Evolutionary conservation across 1,140 invertebrate species (phyloP).

Genomic region (Grapholita molesta): DNA sequence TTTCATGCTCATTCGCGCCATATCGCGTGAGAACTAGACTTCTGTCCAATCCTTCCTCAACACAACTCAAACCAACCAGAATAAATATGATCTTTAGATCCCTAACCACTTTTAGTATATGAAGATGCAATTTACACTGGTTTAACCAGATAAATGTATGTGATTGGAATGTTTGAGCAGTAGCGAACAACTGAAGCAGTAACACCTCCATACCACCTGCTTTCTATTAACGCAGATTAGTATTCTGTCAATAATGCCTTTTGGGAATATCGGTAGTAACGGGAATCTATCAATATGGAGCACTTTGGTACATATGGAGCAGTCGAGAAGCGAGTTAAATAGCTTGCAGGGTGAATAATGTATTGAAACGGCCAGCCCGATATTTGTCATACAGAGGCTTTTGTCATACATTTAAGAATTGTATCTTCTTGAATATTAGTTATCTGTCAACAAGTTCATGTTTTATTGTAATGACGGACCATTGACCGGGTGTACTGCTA

Average conservation of each 20-base stretch:
- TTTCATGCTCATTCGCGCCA: conserved; percentile 73
- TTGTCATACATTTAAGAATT: too few relatives aligned
- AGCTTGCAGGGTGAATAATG: neutral
- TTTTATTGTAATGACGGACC: too few relatives aligned
- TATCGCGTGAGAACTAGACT: conserved; percentile 67
- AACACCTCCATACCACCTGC: conserved; percentile 56
- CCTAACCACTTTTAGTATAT: neutral
- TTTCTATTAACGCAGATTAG: conserved; percentile 63
- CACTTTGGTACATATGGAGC: neutral
- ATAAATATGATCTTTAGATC: neutral
- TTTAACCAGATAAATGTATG: neutral
- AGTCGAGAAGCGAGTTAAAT: neutral
- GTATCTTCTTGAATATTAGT: too few relatives aligned
- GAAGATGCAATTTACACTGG: neutral
- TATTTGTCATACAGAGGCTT: neutral
- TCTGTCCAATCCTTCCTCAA: neutral
- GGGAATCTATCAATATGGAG: conserved; percentile 23
- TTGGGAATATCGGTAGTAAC: conserved; percentile 4
- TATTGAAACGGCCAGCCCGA: neutral
- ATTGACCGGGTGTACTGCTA: too few relatives aligned
- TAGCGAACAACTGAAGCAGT: conserved; percentile 65
- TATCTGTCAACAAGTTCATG: too few relatives aligned
- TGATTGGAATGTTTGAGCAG: conserved; percentile 23
- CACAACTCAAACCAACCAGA: neutral
- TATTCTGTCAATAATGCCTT: conserved; percentile 53